phyloP scores from a whole-genome alignment of 2,888 invertebrate genomes.

The Hypercompe scribonia region DNA sequence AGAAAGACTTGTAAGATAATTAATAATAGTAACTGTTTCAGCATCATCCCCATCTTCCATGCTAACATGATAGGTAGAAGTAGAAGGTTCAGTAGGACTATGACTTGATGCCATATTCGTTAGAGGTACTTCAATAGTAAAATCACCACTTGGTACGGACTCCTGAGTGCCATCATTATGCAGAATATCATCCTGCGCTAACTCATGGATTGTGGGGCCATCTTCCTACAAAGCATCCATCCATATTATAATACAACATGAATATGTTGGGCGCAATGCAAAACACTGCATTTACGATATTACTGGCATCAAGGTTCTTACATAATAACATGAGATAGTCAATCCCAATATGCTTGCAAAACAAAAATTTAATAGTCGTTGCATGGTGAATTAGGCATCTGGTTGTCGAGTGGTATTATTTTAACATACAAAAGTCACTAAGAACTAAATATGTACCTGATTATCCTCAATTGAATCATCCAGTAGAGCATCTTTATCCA shows the following conservation, averaged over 20 bases:
- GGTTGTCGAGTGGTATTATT: background rate
- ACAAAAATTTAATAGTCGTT: background rate
- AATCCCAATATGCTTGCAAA: background rate
- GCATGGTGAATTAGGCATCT: background rate
- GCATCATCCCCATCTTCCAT: slow-evolving; percentile 80
- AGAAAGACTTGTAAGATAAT: background rate
- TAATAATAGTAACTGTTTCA: slow-evolving; percentile 64
- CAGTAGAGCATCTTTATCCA: slow-evolving; percentile 70
- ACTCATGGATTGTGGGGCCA: slow-evolving; percentile 83
- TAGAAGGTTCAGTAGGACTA: slow-evolving; percentile 59
- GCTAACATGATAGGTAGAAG: slow-evolving; percentile 75
- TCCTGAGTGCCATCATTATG: slow-evolving; percentile 73
- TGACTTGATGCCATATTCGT: slow-evolving; percentile 43
- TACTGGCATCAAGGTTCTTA: background rate
- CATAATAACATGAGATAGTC: background rate
- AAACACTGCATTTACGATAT: background rate
- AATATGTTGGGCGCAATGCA: background rate
- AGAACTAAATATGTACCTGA: slow-evolving; percentile 60
- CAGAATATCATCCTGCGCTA: slow-evolving; percentile 79
- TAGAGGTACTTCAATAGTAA: slow-evolving; percentile 63
- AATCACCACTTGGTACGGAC: slow-evolving; percentile 62
- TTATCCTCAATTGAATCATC: slow-evolving; percentile 80
- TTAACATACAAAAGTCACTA: background rate
- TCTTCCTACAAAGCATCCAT: slow-evolving; percentile 75
- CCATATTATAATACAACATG: slow-evolving; percentile 21